Percentiles rank a stretch among this genome's conserved stretches.
These are phyloP conservation scores for Diarsia rubi DNA, from an alignment of 2,888 invertebrate genomes.

Conservation along the genomic window DNA sequence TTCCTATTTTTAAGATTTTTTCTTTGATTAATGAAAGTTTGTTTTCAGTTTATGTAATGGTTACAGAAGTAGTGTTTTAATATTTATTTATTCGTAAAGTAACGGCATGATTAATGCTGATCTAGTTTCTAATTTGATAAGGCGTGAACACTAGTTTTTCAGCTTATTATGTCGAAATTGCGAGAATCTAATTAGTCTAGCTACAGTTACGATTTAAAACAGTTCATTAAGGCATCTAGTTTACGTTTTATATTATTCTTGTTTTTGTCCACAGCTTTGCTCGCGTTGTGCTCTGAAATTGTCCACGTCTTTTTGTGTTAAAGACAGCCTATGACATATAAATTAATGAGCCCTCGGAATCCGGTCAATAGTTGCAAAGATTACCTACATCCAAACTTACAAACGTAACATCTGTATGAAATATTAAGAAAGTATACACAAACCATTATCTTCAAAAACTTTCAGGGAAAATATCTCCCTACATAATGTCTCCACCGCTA, in stretches of 20 bases:
- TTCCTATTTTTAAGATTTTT: slow-evolving; percentile 7
- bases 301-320: neutral
- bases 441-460: neutral
- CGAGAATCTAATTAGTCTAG: slow-evolving; percentile 17
- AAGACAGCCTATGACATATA: neutral
- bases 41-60: slow-evolving; percentile 27
- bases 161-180: slow-evolving; percentile 11
- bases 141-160: slow-evolving; percentile 36
- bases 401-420: neutral
- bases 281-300: neutral
- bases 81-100: slow-evolving; percentile 4
- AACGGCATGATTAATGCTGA: slow-evolving; percentile 2
- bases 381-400: neutral
- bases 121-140: slow-evolving; percentile 14
- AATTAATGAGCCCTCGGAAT: neutral
- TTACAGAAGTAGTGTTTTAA: neutral
- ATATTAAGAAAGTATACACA: neutral
- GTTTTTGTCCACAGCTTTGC: neutral
- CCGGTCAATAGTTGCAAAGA: neutral
- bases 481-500: neutral
- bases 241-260: neutral
- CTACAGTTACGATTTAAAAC: neutral
- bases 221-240: neutral
- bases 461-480: slow-evolving; percentile 5
- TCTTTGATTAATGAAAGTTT: slow-evolving; percentile 1